Conservation (phyloP, 2,888 invertebrate species). For the Sarcophaga variegata region DNA sequence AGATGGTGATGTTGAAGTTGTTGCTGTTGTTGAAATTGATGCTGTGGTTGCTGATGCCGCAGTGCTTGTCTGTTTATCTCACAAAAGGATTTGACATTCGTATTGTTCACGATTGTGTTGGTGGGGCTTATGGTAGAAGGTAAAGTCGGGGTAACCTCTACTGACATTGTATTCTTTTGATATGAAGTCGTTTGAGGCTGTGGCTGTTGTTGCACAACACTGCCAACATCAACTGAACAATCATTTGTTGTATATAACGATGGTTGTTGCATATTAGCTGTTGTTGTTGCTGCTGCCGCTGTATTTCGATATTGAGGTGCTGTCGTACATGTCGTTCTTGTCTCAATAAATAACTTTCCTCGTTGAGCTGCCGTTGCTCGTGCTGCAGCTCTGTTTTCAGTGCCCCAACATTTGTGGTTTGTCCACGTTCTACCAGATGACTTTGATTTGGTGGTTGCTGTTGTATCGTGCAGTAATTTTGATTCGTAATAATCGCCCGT, state of each 20-base stretch:
- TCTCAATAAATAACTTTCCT: conserved; percentile 63
- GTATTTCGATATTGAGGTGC: conserved; percentile 82
- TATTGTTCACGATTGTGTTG: conserved; percentile 38
- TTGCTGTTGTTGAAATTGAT: conserved; percentile 7
- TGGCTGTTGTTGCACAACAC: conserved; percentile 14
- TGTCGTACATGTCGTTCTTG: conserved; percentile 67
- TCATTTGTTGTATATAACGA: conserved; percentile 31
- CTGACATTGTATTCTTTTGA: conserved; percentile 51
- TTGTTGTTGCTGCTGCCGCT: conserved; percentile 69
- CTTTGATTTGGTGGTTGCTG: conserved; percentile 73
- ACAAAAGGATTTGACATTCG: conserved; percentile 60
- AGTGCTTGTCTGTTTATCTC: conserved; percentile 58
- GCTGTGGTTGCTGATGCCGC: conserved; percentile 37
- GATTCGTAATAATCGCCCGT: conserved; percentile 64
- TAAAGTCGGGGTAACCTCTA: conserved; percentile 49
- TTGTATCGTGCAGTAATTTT: conserved; percentile 70
- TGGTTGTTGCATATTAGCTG: conserved; percentile 36
- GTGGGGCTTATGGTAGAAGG: conserved; percentile 58
- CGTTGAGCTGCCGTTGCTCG: conserved; percentile 32
- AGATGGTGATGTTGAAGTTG: conserved; percentile 57
- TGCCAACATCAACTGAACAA: not conserved
- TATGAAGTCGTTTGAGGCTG: conserved; percentile 48
- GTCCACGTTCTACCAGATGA: conserved; percentile 70
- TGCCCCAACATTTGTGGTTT: conserved; percentile 68
- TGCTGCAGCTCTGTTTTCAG: conserved; percentile 61